These are phyloP conservation scores for Gnathonemus longibarbis DNA, from an alignment of 2,113 vertebrate species.

Conservation along the genomic window DNA sequence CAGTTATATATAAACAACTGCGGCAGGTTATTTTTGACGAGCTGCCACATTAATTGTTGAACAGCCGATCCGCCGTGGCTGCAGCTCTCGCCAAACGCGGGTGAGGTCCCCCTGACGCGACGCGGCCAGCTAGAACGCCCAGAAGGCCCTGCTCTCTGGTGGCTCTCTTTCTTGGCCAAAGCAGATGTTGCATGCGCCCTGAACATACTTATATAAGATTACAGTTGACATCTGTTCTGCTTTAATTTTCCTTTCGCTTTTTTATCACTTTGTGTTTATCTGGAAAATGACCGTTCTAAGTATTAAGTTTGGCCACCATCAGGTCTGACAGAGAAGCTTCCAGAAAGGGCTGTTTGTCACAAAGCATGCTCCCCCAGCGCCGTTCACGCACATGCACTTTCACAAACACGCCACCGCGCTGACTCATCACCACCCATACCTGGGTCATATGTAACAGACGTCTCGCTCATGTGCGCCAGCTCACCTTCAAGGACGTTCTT, in stretches of 20 bases:
- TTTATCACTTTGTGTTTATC: background rate
- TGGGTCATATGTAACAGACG: background rate
- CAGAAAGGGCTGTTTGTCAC: background rate
- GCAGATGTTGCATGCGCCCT: background rate
- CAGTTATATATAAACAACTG: background rate
- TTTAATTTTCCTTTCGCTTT: background rate
- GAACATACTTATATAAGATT: background rate
- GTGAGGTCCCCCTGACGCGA: background rate
- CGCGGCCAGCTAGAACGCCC: background rate
- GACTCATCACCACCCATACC: background rate
- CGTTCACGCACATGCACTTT: background rate
- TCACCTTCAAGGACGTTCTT: slow-evolving; percentile 18
- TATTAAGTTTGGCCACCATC: background rate
- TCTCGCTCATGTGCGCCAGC: background rate
- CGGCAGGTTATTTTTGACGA: background rate
- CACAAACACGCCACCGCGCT: background rate
- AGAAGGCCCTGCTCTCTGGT: background rate
- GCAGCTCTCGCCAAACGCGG: background rate
- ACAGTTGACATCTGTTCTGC: background rate
- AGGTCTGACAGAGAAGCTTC: background rate
- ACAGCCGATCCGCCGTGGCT: background rate
- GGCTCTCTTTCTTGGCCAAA: background rate
- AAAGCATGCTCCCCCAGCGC: background rate
- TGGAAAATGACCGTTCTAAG: background rate
- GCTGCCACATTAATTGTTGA: background rate